Conservation (phyloP, 2,888 invertebrate species). For the Drosophila histrio region DNA sequence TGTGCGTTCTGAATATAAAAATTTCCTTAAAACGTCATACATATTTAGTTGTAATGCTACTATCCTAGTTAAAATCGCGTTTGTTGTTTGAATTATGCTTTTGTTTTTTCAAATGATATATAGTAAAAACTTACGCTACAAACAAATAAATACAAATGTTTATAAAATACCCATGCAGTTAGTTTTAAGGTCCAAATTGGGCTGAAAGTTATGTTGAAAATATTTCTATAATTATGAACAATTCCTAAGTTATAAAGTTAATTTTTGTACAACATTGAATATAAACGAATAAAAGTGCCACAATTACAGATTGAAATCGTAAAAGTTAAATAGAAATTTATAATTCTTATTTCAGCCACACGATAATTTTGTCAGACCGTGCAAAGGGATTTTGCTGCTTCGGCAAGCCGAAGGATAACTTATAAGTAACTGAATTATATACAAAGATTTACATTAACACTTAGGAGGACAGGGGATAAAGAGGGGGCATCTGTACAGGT, state of each 20-base stretch:
- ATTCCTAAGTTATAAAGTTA: neutral
- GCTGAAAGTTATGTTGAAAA: neutral
- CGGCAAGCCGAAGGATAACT: conserved; percentile 45
- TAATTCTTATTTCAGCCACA: neutral
- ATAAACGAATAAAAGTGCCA: neutral
- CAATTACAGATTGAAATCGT: neutral
- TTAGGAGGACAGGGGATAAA: neutral
- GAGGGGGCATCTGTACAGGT: conserved; percentile 23
- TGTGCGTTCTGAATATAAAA: conserved; percentile 54
- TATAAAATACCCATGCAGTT: conserved; percentile 15
- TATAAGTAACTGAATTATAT: conserved; percentile 33
- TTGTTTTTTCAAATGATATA: conserved; percentile 23
- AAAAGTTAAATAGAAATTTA: neutral
- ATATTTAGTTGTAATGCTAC: conserved; percentile 12
- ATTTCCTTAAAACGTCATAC: conserved; percentile 36
- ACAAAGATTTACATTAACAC: conserved; percentile 49
- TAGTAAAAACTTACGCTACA: conserved; percentile 40
- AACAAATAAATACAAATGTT: conserved; percentile 36
- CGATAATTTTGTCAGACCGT: neutral
- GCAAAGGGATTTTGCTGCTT: conserved; percentile 30
- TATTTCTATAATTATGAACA: neutral
- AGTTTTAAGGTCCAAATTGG: neutral
- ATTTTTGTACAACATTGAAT: neutral
- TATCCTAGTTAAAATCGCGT: conserved; percentile 53
- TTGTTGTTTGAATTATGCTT: conserved; percentile 1